A percentile compares a stretch with the other conserved stretches of the same genome.
Conservation (phyloP, 35 echinoderm and acorn worm species). For the Apostichopus parvimensis region DNA sequence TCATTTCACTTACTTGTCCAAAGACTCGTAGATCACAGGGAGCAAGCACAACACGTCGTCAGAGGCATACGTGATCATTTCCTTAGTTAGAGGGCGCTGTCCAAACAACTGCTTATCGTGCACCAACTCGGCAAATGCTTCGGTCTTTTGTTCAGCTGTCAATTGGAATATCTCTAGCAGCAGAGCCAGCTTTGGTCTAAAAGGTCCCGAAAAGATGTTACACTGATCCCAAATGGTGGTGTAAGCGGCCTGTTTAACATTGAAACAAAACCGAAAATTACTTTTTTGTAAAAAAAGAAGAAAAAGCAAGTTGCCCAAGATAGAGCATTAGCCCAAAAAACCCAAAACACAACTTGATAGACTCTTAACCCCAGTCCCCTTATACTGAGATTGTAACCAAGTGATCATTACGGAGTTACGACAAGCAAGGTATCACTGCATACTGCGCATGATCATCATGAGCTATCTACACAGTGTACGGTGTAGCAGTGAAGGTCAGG, state of each 20-base stretch:
- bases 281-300: too few species aligned
- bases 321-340: too few species aligned
- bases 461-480: too few species aligned
- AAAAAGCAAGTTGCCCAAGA: neutral
- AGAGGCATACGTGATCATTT: neutral
- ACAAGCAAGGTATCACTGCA: too few species aligned
- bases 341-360: too few species aligned
- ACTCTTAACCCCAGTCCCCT: too few species aligned
- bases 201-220: neutral
- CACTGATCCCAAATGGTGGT: neutral
- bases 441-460: too few species aligned
- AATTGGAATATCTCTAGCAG: conserved; percentile 9
- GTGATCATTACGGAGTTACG: too few species aligned
- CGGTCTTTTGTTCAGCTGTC: conserved; percentile 7
- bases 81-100: neutral
- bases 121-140: neutral
- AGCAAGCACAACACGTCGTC: conserved; percentile 26
- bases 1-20: neutral
- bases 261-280: too few species aligned
- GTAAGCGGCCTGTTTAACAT: neutral
- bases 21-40: neutral
- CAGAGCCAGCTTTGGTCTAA: neutral
- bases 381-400: too few species aligned
- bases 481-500: too few species aligned
- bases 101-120: neutral